phyloP scores from a whole-genome alignment of 2,797 vertebrate species.

The Epinephelus awoara region DNA sequence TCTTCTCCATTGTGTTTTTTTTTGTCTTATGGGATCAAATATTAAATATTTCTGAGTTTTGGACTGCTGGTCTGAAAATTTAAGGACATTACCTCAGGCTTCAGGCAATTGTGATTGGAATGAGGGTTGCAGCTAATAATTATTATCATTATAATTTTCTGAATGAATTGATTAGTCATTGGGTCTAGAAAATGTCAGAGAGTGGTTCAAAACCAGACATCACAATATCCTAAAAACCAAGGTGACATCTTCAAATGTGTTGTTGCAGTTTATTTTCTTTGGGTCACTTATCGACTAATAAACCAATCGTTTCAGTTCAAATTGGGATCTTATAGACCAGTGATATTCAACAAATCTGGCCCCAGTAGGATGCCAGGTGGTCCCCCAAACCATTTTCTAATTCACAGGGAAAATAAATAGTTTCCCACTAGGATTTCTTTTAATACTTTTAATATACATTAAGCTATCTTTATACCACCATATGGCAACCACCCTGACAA shows the following conservation, averaged over 20 bases:
- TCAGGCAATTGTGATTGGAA: background rate
- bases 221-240: background rate
- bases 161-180: background rate
- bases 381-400: too few relatives aligned
- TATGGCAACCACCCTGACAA: too few relatives aligned
- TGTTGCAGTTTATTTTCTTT: background rate
- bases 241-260: background rate
- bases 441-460: too few relatives aligned
- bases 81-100: background rate
- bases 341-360: too few relatives aligned
- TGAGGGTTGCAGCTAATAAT: background rate
- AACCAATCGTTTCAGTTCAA: background rate
- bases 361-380: too few relatives aligned
- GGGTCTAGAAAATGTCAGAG: background rate
- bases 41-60: background rate
- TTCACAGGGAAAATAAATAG: too few relatives aligned
- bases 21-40: background rate
- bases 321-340: too few relatives aligned
- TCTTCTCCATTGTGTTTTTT: background rate
- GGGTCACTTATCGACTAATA: background rate
- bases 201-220: background rate
- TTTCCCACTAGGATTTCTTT: too few relatives aligned
- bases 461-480: too few relatives aligned
- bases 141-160: background rate
- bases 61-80: background rate